Evolutionary conservation across 1,140 invertebrate species (phyloP).

Genomic region (Belonocnema kinseyi): DNA sequence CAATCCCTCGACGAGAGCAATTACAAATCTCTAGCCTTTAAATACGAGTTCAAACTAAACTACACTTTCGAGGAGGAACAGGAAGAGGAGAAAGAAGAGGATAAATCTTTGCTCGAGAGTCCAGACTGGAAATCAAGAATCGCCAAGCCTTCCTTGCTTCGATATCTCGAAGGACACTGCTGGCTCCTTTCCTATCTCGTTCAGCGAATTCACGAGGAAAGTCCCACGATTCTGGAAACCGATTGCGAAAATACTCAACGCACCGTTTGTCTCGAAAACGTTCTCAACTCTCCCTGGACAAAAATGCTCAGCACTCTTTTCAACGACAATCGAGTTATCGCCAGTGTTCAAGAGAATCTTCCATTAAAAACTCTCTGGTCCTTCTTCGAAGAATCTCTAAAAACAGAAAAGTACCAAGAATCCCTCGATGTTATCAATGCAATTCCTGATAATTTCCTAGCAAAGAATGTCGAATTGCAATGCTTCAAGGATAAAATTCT

Average conservation of each 20-base stretch:
- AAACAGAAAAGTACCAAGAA: constrained; percentile 48
- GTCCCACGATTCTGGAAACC: constrained; percentile 58
- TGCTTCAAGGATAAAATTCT: constrained; percentile 74
- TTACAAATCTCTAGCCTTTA: constrained; percentile 26
- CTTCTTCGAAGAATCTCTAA: constrained; percentile 55
- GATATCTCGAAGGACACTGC: constrained; percentile 77
- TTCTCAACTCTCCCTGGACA: constrained; percentile 69
- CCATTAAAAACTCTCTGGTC: constrained; percentile 58
- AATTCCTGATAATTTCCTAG: constrained; percentile 53
- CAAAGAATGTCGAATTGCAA: constrained; percentile 64
- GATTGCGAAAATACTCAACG: constrained; percentile 62
- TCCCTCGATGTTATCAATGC: constrained; percentile 62
- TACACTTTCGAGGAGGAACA: constrained; percentile 5
- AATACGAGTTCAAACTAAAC: constrained; percentile 36
- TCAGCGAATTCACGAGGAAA: constrained; percentile 71
- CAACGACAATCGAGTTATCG: constrained; percentile 72
- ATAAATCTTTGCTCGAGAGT: constrained; percentile 45
- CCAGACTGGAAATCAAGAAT: constrained; percentile 36
- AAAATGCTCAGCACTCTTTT: constrained; percentile 69
- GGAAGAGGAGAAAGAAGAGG: constrained; percentile 8
- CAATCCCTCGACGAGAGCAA: neutral
- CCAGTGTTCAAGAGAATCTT: constrained; percentile 72
- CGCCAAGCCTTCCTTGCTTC: constrained; percentile 68
- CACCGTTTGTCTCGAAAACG: constrained; percentile 69
- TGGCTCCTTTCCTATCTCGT: constrained; percentile 78